Evolutionary conservation across 2,113 vertebrate genomes (phyloP), one percentile per base, ranked within the genome.

Genomic region (Emydura subglobosa): DNA sequence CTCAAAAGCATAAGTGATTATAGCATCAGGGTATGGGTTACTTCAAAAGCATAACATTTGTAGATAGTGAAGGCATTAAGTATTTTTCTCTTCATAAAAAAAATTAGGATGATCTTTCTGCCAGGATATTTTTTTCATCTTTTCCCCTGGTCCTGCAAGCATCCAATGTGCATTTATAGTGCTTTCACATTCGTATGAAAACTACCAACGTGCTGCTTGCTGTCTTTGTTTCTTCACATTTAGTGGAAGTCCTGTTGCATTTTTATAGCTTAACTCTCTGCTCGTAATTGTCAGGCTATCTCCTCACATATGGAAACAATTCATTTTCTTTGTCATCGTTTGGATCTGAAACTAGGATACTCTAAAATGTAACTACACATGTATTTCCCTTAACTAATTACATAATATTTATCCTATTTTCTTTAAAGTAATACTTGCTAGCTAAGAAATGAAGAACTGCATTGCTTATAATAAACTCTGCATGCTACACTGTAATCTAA

Each of bases 401-500:
- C 92, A 97, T 97, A 97, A 97, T 98, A 98, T 98, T 97, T 96
- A 98, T 97, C 97, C 97, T 97, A 98, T 98, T 98, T 98, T 98
- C 97, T 98, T 97, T 97, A 98, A 98, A 98, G 97, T 92, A 98
- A 95, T 96, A 96, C 92, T 97, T 2, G n/a, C 97, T 96, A 95
- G 96, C 97, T 96, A 95, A 97, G 95, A 98, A 97, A 97, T 97
- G 93, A 98, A 98, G 96, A 97, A 95, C 49, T 87, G 90, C 97
- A 94, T 97, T 98, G 97, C 98, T 98, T 98, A 98, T 97, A 98
- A 98, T 98, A 98, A 98, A 97, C 96, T 97, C 96, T 96, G 97
- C 96, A 97, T 97, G 97, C 95, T 98, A 95, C 95, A 96, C 88
- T 98, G 97, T 98, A 98, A 98, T 98, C 98, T 97, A 98, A 98